phyloP scores from a whole-genome alignment of 2,888 invertebrate species.

The Chrysotoxum bicinctum region DNA sequence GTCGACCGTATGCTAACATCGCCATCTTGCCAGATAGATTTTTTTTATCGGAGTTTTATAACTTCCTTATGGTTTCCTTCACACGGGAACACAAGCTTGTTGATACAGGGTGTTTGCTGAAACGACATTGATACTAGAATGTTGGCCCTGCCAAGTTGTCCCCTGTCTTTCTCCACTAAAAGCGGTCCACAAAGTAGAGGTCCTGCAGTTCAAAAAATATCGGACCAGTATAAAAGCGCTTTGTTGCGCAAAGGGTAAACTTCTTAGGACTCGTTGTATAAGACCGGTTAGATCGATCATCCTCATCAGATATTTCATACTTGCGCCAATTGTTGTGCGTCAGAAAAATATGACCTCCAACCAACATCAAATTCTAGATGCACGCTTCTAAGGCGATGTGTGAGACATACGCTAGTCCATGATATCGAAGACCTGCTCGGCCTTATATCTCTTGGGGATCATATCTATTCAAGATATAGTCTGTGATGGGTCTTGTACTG shows the following conservation, averaged over 20 bases:
- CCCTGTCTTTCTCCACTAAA: not conserved
- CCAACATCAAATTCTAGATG: not conserved
- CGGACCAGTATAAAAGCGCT: not conserved
- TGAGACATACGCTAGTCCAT: slow-evolving; percentile 48
- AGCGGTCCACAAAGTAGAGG: not conserved
- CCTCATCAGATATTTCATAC: not conserved
- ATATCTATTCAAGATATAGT: slow-evolving; percentile 15
- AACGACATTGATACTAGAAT: not conserved
- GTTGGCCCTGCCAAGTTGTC: not conserved
- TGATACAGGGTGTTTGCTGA: slow-evolving; percentile 6
- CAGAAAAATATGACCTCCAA: not conserved
- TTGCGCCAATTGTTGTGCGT: not conserved
- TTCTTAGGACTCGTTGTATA: not conserved
- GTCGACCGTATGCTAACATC: not conserved
- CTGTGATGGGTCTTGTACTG: slow-evolving; percentile 24
- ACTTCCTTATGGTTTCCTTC: slow-evolving; percentile 63
- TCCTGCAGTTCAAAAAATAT: not conserved
- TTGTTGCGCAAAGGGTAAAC: not conserved
- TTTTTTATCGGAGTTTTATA: slow-evolving; percentile 55
- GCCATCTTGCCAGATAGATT: not conserved
- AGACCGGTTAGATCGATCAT: not conserved
- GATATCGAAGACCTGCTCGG: slow-evolving; percentile 32
- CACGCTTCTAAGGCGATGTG: not conserved
- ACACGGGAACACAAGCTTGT: slow-evolving; percentile 10
- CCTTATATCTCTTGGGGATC: slow-evolving; percentile 42